Percentiles rank a stretch among this genome's conserved stretches.
Conservation (phyloP, 2,888 invertebrate genomes). For the Enchytraeus crypticus region DNA sequence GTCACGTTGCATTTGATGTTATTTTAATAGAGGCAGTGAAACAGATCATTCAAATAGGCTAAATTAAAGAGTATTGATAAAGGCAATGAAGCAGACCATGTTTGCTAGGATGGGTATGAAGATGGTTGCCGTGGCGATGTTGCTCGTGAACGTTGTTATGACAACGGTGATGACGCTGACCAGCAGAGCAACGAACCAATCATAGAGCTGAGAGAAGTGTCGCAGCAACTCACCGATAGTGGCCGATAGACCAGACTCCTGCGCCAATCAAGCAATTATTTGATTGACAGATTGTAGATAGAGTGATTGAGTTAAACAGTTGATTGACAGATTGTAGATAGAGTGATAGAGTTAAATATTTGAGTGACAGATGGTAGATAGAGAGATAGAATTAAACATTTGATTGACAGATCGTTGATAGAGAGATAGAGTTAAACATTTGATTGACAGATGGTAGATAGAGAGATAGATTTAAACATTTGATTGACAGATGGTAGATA, state of each 20-base stretch:
- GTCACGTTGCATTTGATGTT: too few species aligned
- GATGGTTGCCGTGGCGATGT: slow-evolving; percentile 42
- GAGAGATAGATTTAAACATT: too few species aligned
- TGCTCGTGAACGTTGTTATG: slow-evolving; percentile 42
- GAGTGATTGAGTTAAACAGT: not conserved
- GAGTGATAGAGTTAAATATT: not conserved
- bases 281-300: too few species aligned
- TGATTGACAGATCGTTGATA: too few species aligned
- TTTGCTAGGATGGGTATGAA: slow-evolving; percentile 43
- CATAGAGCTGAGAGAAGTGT: slow-evolving; percentile 31
- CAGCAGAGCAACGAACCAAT: slow-evolving; percentile 36
- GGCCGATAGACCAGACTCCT: slow-evolving; percentile 39
- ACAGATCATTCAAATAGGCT: too few species aligned
- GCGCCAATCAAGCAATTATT: not conserved
- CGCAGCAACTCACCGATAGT: slow-evolving; percentile 35
- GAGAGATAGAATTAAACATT: too few species aligned
- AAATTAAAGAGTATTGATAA: too few species aligned
- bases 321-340: not conserved
- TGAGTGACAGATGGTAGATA: not conserved
- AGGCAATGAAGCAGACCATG: slow-evolving; percentile 28
- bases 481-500: too few species aligned
- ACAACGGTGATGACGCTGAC: slow-evolving; percentile 38
- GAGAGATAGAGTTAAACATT: too few species aligned
- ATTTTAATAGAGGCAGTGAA: too few species aligned
- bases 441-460: too few species aligned